Conservation (phyloP, 2,113 vertebrate genomes). For the Lepisosteus oculatus region DNA sequence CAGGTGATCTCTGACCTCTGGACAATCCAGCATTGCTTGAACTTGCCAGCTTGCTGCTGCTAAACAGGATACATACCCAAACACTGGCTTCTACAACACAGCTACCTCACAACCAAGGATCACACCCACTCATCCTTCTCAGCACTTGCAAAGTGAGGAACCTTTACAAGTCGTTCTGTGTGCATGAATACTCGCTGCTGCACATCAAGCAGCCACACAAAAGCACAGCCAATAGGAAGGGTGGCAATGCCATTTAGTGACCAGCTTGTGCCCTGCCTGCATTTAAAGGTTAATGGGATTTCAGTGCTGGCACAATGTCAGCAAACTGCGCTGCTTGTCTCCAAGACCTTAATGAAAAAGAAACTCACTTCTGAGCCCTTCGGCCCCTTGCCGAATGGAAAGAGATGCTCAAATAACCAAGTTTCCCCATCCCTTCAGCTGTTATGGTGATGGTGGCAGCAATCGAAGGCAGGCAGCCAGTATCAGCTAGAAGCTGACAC, state of each 20-base stretch:
- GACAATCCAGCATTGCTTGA: not conserved
- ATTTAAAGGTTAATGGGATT: slow-evolving; percentile 37
- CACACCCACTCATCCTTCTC: not conserved
- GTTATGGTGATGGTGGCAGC: too few relatives aligned
- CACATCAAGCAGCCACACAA: not conserved
- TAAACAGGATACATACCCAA: not conserved
- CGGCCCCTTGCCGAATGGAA: not conserved
- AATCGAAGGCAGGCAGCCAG: not conserved
- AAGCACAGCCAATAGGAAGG: slow-evolving; percentile 11
- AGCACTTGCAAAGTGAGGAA: not conserved
- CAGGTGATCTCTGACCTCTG: not conserved
- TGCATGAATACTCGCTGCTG: too few relatives aligned
- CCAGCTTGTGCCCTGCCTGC: slow-evolving; percentile 6
- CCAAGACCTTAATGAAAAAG: not conserved
- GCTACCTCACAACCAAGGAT: not conserved
- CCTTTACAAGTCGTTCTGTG: too few relatives aligned
- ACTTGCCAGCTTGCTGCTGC: too few relatives aligned
- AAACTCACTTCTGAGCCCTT: not conserved
- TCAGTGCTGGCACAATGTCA: slow-evolving; percentile 16
- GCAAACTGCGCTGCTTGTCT: not conserved
- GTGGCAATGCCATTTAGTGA: not conserved
- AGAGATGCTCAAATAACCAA: not conserved
- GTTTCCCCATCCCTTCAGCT: too few relatives aligned
- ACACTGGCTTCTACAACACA: not conserved
- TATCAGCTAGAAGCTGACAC: too few relatives aligned